A percentile compares a stretch with the other conserved stretches of the same genome.
These are phyloP conservation scores for Gila robusta DNA, from an alignment of 2,797 vertebrate species.

Conservation along the genomic window DNA sequence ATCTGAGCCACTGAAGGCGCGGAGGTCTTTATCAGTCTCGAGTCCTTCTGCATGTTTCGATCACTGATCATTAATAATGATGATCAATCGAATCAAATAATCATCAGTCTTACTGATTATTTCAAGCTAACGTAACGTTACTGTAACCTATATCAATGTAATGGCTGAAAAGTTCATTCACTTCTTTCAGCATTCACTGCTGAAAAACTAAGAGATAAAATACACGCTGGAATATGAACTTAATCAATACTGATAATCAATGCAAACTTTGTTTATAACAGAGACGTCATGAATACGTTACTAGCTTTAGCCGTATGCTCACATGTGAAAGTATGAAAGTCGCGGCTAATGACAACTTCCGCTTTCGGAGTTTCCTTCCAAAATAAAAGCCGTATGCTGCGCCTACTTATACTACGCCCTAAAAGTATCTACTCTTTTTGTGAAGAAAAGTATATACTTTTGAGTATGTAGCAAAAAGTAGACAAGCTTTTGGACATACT, in stretches of 20 bases:
- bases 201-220: too few species aligned
- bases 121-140: not conserved
- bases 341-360: slow-evolving; percentile 14
- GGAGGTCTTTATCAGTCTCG: slow-evolving; percentile 86
- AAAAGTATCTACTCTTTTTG: too few species aligned
- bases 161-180: not conserved
- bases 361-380: not conserved
- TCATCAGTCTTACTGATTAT: not conserved
- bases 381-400: slow-evolving; percentile 46
- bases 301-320: slow-evolving; percentile 40
- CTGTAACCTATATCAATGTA: not conserved
- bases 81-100: not conserved
- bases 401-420: too few species aligned
- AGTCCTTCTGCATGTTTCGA: slow-evolving; percentile 75
- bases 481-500: too few species aligned
- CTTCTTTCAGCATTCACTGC: not conserved
- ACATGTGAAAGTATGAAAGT: slow-evolving; percentile 42
- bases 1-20: slow-evolving; percentile 97
- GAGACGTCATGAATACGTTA: slow-evolving; percentile 45
- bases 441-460: too few species aligned
- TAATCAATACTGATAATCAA: too few species aligned
- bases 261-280: not conserved
- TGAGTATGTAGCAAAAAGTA: too few species aligned
- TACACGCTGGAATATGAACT: not conserved
- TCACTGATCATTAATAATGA: not conserved